These are phyloP conservation scores for Pterostichus niger DNA, from an alignment of 2,888 invertebrate species.

Conservation along the genomic window DNA sequence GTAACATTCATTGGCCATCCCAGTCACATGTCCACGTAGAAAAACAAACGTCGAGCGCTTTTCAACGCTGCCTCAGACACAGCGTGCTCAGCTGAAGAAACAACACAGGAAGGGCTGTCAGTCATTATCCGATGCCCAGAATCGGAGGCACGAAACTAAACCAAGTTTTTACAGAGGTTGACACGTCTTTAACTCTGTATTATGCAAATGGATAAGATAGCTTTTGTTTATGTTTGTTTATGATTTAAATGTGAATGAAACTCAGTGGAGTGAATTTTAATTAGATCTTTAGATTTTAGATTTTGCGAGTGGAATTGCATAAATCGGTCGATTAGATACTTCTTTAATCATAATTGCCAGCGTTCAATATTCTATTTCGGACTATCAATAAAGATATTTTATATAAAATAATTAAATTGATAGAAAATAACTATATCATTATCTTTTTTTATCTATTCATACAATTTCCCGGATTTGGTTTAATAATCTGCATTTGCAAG, in stretches of 20 bases:
- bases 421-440: no score
- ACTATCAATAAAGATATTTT: no score
- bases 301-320: conserved; percentile 4
- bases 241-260: conserved; percentile 34
- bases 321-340: no score
- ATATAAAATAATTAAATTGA: no score
- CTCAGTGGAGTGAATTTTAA: neutral
- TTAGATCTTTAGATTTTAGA: neutral
- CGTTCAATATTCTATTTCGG: no score
- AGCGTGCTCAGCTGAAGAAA: conserved; percentile 51
- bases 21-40: conserved; percentile 44
- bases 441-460: no score
- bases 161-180: conserved; percentile 15
- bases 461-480: no score
- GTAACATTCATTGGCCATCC: conserved; percentile 16
- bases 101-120: conserved; percentile 46
- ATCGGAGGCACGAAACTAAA: conserved; percentile 27
- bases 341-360: no score
- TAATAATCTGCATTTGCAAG: no score
- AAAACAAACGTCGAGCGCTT: conserved; percentile 45
- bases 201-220: conserved; percentile 31
- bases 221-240: conserved; percentile 34
- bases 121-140: conserved; percentile 20
- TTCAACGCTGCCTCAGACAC: conserved; percentile 30
- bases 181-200: conserved; percentile 12